These are phyloP conservation scores for Hydroisotoma schaefferi DNA, from an alignment of 2,888 invertebrate genomes.

Conservation along the genomic window DNA sequence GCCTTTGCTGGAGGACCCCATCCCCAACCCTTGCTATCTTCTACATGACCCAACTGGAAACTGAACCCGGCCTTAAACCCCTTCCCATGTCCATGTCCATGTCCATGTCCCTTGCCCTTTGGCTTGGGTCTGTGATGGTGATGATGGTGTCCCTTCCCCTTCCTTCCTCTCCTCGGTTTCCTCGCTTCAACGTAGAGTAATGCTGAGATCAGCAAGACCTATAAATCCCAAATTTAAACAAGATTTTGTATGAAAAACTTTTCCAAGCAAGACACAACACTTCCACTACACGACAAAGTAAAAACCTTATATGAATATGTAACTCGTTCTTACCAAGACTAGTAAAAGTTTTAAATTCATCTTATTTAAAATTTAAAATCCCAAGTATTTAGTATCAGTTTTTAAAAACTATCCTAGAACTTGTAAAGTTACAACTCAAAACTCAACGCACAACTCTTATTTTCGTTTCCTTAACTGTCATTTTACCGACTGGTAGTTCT, in stretches of 20 bases:
- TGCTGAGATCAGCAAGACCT: conserved; percentile 4
- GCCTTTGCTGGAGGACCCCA: conserved; percentile 11
- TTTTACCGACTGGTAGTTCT: too few species aligned
- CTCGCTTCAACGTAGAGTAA: conserved; percentile 1
- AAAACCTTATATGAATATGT: too few species aligned
- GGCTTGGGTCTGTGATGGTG: conserved; percentile 6
- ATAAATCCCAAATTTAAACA: background rate
- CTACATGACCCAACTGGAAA: conserved; percentile 22
- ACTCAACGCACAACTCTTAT: too few species aligned
- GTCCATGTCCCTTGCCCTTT: background rate
- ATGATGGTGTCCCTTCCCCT: conserved; percentile 2
- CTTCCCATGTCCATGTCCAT: conserved; percentile 2
- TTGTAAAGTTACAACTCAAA: too few species aligned
- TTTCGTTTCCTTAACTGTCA: too few species aligned
- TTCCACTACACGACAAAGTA: too few species aligned
- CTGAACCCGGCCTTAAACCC: conserved; percentile 7
- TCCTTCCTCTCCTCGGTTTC: conserved; percentile 4
- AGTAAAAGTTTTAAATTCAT: conserved; percentile 12
- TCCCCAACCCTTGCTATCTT: conserved; percentile 17
- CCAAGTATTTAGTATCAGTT: too few species aligned
- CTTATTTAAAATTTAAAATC: background rate
- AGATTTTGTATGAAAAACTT: background rate
- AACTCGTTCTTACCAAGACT: conserved; percentile 3
- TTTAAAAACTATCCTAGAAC: too few species aligned
- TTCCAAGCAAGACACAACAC: too few species aligned